phyloP scores from a whole-genome alignment of 2,113 vertebrate species.

The Puma concolor region DNA sequence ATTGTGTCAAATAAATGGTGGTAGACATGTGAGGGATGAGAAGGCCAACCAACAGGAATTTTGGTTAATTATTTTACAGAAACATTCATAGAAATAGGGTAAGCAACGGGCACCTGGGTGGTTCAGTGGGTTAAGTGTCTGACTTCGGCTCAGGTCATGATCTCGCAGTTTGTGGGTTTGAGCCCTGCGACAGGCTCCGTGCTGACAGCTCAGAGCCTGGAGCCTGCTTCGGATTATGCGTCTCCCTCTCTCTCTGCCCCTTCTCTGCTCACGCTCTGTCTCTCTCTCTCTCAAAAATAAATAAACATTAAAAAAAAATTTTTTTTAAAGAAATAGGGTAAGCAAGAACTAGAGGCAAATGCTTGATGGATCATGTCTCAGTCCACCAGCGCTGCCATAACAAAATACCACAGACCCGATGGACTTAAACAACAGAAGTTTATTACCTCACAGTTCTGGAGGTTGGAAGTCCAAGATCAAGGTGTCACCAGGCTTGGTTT shows the following conservation, averaged over 20 bases:
- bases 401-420: background rate
- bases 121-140: too few species aligned
- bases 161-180: too few species aligned
- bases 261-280: too few species aligned
- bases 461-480: background rate
- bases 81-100: background rate
- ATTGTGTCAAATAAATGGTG: background rate
- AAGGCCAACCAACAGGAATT: background rate
- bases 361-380: background rate
- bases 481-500: background rate
- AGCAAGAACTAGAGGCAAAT: background rate
- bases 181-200: too few species aligned
- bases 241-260: too few species aligned
- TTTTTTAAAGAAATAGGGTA: background rate
- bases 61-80: background rate
- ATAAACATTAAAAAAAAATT: too few species aligned
- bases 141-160: too few species aligned
- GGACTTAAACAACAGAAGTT: background rate
- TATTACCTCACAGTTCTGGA: background rate
- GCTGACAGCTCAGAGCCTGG: too few species aligned
- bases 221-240: too few species aligned
- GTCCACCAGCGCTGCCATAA: background rate
- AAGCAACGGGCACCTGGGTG: background rate
- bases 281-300: too few species aligned
- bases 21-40: background rate